These are phyloP conservation scores for Idaea biselata DNA, from an alignment of 2,888 invertebrate species.

Conservation along the genomic window DNA sequence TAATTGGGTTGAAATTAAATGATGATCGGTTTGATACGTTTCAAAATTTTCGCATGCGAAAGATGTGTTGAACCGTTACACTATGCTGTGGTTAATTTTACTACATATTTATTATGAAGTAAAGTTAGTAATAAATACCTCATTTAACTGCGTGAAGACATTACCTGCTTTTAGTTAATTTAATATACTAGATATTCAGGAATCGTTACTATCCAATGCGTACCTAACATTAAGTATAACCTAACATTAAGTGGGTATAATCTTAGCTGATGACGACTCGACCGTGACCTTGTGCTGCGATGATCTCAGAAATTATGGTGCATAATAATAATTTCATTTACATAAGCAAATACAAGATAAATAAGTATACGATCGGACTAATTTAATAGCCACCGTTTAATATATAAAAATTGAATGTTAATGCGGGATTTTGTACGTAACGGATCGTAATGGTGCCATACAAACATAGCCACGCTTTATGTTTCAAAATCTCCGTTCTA, in stretches of 20 bases:
- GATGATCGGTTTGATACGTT: conserved; percentile 35
- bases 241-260: no score
- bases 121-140: conserved; percentile 33
- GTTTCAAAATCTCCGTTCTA: conserved; percentile 56
- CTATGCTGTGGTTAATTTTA: conserved; percentile 35
- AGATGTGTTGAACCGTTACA: conserved; percentile 35
- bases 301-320: conserved; percentile 32
- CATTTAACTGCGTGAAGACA: not conserved
- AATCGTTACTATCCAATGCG: not conserved
- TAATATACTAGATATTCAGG: no score
- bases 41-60: conserved; percentile 27
- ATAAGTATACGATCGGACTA: not conserved
- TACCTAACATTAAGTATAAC: not conserved
- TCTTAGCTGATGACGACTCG: conserved; percentile 15
- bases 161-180: no score
- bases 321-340: conserved; percentile 29
- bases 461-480: conserved; percentile 27
- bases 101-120: conserved; percentile 7
- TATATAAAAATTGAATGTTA: not conserved
- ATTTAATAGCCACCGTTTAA: not conserved
- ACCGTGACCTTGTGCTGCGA: conserved; percentile 14
- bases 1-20: conserved; percentile 56
- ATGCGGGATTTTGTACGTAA: not conserved
- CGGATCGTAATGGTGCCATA: conserved; percentile 24
- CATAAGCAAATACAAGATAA: conserved; percentile 27